phyloP scores from a whole-genome alignment of 2,113 vertebrate genomes.

The Rafetus swinhoei region DNA sequence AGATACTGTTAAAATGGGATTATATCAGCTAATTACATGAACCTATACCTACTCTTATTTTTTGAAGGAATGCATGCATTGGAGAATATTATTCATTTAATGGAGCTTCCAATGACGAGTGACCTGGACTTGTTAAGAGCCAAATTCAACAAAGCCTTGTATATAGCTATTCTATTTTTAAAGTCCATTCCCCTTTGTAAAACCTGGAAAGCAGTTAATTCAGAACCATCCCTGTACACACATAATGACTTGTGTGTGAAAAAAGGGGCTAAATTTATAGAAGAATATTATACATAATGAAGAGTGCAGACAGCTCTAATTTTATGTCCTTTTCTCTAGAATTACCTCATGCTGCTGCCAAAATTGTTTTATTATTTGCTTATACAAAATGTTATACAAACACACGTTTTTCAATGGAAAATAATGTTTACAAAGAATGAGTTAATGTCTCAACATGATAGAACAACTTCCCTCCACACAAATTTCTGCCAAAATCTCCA shows the following conservation, averaged over 20 bases:
- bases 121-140: no score
- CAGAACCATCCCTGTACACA: not conserved
- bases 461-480: not conserved
- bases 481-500: not conserved
- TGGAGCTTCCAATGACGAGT: not conserved
- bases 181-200: not conserved
- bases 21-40: not conserved
- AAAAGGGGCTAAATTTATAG: not conserved
- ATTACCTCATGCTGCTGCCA: not conserved
- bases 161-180: not conserved
- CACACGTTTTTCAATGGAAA: not conserved
- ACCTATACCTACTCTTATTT: not conserved
- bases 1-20: not conserved
- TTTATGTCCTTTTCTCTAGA: not conserved
- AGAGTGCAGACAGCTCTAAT: not conserved
- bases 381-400: not conserved
- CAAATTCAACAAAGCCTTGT: no score
- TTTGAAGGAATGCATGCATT: not conserved
- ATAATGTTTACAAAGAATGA: not conserved
- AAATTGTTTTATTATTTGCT: not conserved
- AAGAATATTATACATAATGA: not conserved
- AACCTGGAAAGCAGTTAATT: not conserved
- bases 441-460: not conserved
- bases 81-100: not conserved
- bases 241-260: not conserved